Conservation (phyloP, 2,797 vertebrate species). For the Platalea minor region DNA sequence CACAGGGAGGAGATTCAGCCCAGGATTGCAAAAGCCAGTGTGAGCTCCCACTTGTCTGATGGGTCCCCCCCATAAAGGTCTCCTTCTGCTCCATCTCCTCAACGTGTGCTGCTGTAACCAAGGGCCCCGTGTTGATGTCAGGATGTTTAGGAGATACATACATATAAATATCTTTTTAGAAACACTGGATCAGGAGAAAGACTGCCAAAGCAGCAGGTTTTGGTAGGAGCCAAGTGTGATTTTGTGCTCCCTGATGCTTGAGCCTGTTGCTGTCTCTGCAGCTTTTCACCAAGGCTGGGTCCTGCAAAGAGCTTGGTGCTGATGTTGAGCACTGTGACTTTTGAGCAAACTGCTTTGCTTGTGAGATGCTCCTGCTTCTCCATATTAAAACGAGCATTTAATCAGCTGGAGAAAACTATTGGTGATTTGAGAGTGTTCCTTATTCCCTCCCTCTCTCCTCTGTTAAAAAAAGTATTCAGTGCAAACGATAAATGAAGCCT, state of each 20-base stretch:
- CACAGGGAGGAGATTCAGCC: background rate
- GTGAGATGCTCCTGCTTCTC: background rate
- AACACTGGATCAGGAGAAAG: background rate
- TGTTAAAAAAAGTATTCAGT: background rate
- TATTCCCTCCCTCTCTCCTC: background rate
- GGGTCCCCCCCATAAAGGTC: background rate
- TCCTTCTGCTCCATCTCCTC: background rate
- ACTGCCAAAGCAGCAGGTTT: background rate
- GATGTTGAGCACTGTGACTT: background rate
- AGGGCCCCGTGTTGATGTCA: background rate
- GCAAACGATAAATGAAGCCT: background rate
- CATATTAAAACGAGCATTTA: background rate
- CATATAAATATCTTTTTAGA: background rate
- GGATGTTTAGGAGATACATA: background rate
- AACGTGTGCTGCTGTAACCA: background rate
- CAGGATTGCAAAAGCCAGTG: accelerated
- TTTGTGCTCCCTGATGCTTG: accelerated
- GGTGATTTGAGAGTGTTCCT: background rate
- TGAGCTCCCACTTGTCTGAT: background rate
- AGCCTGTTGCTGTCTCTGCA: background rate
- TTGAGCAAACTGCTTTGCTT: background rate
- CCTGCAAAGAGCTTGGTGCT: background rate
- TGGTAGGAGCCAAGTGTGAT: background rate
- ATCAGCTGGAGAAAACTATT: background rate
- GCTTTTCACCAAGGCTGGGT: background rate